phyloP scores from a whole-genome alignment of 2,113 vertebrate genomes.

The Corythoichthys haematopterus region DNA sequence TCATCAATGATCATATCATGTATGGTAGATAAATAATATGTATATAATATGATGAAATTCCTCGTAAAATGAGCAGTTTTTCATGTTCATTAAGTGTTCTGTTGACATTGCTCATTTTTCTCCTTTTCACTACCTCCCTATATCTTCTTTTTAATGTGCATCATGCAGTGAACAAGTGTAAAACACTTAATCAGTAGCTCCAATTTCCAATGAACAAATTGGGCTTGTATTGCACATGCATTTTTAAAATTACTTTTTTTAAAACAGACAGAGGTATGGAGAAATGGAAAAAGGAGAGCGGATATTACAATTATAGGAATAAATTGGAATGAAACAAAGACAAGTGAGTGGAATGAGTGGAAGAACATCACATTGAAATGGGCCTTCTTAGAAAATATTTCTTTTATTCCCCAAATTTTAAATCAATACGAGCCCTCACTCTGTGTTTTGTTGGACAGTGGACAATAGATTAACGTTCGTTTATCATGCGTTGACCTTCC shows the following conservation, averaged over 20 bases:
- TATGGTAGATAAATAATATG: no score
- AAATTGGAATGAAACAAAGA: slow-evolving; percentile 18
- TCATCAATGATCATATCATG: no score
- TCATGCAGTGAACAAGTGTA: slow-evolving; percentile 50
- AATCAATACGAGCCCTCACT: neutral
- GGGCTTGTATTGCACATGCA: slow-evolving; percentile 46
- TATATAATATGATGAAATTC: neutral
- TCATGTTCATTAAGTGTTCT: neutral
- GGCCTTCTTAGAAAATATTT: slow-evolving; percentile 42
- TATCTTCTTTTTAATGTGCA: slow-evolving; percentile 7
- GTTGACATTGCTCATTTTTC: neutral
- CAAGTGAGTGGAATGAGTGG: slow-evolving; percentile 6
- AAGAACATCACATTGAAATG: slow-evolving; percentile 56
- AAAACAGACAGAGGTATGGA: slow-evolving; percentile 18
- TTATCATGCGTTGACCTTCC: slow-evolving; percentile 38
- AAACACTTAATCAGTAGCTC: slow-evolving; percentile 44
- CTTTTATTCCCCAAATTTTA: neutral
- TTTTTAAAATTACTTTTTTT: slow-evolving; percentile 32
- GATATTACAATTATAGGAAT: slow-evolving; percentile 18
- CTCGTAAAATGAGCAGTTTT: neutral
- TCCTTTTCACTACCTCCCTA: neutral
- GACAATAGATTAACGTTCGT: no score
- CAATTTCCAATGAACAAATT: slow-evolving; percentile 26
- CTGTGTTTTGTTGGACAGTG: no score
- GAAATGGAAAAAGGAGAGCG: slow-evolving; percentile 16